Evolutionary conservation across 2,888 invertebrate species (phyloP).

Genomic region (Apamea crenata): DNA sequence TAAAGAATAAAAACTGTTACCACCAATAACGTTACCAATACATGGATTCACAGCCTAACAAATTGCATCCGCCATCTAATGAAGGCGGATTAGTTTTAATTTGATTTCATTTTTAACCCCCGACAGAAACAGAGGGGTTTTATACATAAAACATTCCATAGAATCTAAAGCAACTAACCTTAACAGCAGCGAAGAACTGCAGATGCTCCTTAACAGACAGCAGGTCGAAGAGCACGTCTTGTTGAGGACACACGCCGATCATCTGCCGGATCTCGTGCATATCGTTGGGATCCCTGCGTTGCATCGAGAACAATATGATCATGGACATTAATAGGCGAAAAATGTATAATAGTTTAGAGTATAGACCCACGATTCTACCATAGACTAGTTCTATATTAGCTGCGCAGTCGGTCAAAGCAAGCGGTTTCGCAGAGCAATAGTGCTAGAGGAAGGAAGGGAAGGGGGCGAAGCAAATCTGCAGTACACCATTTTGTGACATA

Average conservation of each 20-base stretch:
- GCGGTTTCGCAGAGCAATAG: no score
- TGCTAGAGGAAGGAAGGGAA: not conserved
- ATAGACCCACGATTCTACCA: not conserved
- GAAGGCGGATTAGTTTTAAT: not conserved
- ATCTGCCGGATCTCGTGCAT: slow-evolving; percentile 94
- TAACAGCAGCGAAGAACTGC: slow-evolving; percentile 95
- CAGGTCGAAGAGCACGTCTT: slow-evolving; percentile 95
- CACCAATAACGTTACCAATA: not conserved
- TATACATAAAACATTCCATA: not conserved
- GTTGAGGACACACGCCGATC: slow-evolving; percentile 97
- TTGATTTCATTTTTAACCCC: not conserved
- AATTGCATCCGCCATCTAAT: not conserved
- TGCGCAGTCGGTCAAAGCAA: not conserved
- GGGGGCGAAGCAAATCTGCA: not conserved
- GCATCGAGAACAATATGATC: slow-evolving; percentile 14
- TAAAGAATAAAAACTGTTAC: not conserved
- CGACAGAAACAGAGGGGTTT: no score
- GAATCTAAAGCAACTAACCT: slow-evolving; percentile 84
- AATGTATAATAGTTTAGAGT: not conserved
- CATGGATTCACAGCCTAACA: not conserved
- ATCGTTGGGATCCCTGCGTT: slow-evolving; percentile 92
- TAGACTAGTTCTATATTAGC: not conserved
- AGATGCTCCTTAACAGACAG: slow-evolving; percentile 95
- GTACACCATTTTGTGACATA: not conserved
- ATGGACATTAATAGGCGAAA: not conserved